phyloP scores from a whole-genome alignment of 1,140 invertebrate species.

The Magallana angulata region DNA sequence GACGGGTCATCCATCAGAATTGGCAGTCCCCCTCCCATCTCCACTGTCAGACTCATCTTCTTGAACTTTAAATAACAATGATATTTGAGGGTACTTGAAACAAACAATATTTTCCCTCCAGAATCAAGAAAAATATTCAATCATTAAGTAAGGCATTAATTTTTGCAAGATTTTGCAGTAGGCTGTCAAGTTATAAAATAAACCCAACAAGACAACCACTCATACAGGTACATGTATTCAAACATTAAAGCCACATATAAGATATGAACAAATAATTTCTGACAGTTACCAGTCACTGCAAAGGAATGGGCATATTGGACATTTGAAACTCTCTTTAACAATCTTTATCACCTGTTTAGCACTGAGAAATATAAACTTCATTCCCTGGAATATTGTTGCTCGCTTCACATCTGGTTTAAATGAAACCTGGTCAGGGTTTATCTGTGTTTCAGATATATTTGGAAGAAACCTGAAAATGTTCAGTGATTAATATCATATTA shows the following conservation, averaged over 20 bases:
- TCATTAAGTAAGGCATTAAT: too few relatives aligned
- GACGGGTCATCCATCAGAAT: constrained; percentile 66
- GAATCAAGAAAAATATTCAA: not conserved
- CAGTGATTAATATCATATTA: not conserved
- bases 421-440: constrained; percentile 81
- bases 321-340: too few relatives aligned
- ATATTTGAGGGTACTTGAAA: not conserved
- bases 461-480: constrained; percentile 78
- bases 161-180: too few relatives aligned
- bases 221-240: too few relatives aligned
- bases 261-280: too few relatives aligned
- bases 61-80: constrained; percentile 64
- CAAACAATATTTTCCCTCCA: too few relatives aligned
- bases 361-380: constrained; percentile 84
- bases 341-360: constrained; percentile 79
- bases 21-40: constrained; percentile 71
- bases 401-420: constrained; percentile 81
- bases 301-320: too few relatives aligned
- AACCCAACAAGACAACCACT: too few relatives aligned
- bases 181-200: too few relatives aligned
- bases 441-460: constrained; percentile 81
- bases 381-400: constrained; percentile 82
- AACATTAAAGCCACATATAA: too few relatives aligned
- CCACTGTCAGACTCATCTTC: constrained; percentile 70
- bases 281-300: too few relatives aligned